phyloP scores from a whole-genome alignment of 2,797 vertebrate species.

The Pangasius macronema region DNA sequence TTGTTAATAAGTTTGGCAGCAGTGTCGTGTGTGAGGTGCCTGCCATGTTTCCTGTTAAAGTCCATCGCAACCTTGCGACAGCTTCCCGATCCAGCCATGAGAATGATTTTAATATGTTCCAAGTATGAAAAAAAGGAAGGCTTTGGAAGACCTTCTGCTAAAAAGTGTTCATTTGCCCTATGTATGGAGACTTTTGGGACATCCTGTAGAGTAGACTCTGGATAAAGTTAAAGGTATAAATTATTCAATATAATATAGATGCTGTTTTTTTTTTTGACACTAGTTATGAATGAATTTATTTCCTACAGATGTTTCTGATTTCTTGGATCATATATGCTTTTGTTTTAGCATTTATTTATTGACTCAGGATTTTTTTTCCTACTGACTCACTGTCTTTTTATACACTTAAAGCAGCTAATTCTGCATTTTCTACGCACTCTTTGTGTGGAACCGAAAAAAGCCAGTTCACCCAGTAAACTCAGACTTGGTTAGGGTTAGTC shows the following conservation, averaged over 20 bases:
- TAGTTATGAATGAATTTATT: background rate
- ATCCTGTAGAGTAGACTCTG: no score
- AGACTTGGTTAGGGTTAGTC: slow-evolving; percentile 7
- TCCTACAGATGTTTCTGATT: background rate
- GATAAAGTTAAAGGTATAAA: background rate
- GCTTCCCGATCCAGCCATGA: no score
- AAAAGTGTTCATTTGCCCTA: no score
- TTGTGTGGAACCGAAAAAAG: background rate
- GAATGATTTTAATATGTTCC: no score
- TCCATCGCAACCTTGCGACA: no score
- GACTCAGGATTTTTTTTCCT: background rate
- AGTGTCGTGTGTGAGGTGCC: no score
- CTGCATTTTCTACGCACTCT: background rate
- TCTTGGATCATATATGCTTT: background rate
- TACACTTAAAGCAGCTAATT: background rate
- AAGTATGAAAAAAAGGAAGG: no score
- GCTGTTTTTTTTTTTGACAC: background rate
- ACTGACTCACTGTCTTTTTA: background rate
- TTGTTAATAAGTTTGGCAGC: no score
- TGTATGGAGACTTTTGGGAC: no score
- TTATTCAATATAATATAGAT: background rate
- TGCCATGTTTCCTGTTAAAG: no score
- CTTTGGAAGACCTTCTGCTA: no score
- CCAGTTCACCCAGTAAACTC: background rate
- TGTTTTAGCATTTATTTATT: slow-evolving; percentile 15